Conservation (phyloP, 2,888 invertebrate genomes). For the Ornithoptera priamus region DNA sequence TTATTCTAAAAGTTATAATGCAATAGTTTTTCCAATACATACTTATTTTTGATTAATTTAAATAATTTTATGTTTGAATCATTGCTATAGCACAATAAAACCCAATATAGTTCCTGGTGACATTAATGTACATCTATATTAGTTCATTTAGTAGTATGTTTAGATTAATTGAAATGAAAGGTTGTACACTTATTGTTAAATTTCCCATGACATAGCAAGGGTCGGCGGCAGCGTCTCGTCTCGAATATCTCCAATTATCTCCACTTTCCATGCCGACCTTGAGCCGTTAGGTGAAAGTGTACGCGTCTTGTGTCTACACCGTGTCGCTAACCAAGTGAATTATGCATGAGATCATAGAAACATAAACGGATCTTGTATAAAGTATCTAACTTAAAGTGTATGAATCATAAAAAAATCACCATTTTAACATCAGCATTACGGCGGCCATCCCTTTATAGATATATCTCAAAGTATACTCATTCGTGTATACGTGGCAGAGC, state of each 20-base stretch:
- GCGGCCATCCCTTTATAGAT: no score
- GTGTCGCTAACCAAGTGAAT: slow-evolving; percentile 3
- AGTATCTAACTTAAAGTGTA: background rate
- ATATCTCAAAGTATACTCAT: no score
- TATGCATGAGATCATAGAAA: background rate
- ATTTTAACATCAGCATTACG: background rate
- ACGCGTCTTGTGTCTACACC: background rate
- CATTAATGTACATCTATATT: no score
- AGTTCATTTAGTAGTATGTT: no score
- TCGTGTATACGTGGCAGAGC: no score
- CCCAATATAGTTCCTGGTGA: no score
- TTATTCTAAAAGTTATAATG: no score
- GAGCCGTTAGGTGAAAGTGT: slow-evolving; percentile 21
- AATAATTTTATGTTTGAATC: no score
- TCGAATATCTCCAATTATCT: slow-evolving; percentile 23
- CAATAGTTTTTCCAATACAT: no score
- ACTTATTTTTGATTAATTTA: no score
- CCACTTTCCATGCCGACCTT: slow-evolving; percentile 26
- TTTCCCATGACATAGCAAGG: slow-evolving; percentile 1
- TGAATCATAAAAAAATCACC: background rate
- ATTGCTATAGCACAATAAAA: no score
- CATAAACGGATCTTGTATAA: background rate
- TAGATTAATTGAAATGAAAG: no score
- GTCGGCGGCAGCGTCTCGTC: background rate
- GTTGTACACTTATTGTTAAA: background rate